Evolutionary conservation across 2,113 vertebrate species (phyloP), one percentile per base, ranked within the genome.

Genomic region (Etheostoma cragini): DNA sequence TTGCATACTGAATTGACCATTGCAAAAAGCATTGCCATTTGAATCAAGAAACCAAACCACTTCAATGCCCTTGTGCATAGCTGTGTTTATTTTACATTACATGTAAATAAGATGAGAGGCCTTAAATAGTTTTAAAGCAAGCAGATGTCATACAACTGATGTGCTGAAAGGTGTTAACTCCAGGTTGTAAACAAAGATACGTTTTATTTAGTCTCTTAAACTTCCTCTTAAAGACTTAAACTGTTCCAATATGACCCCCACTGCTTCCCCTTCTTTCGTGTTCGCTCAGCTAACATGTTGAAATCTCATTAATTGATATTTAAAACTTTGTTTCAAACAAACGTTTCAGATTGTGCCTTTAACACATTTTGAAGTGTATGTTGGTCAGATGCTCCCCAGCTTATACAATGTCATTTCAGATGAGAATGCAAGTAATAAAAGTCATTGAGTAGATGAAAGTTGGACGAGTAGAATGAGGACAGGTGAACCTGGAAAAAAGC

Each of bases 351-450:
- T 46, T n/a, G 61, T 24, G 15, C n/a, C 1, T 66, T 63, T 75
- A 76, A 84, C 49, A 60, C 79, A 70, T 24, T 26, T 17, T 57
- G 46, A 53, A 65, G 78, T 71, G 63, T 62, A 50, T 65, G 12
- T 61, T 35, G 12, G 6, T 62, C 53, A 49, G 50, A 69, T 8
- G 42, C 26, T 64, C 57, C 76, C 53, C 4, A 22, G 45, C 63
- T 13, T 57, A 57, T 49, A 26, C 24, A 61, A 7, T 2, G 8
- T 45, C 46, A 49, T 14, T 76, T 38, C 30, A 69, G 8, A 70
- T 2, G 1, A 54, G 38, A 22, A 33, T 66, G 6, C 22, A 64
- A 52, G 42, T 71, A n/a, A 61, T 62, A 56, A 42, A 69, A 26
- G n/a, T 68, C 11, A 12, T 5, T 22, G 46, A 30, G 52, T 46